Evolutionary conservation across 2,797 vertebrate species (phyloP), one percentile per base, ranked within the genome.

Genomic region (Enteromius paludinosus): DNA sequence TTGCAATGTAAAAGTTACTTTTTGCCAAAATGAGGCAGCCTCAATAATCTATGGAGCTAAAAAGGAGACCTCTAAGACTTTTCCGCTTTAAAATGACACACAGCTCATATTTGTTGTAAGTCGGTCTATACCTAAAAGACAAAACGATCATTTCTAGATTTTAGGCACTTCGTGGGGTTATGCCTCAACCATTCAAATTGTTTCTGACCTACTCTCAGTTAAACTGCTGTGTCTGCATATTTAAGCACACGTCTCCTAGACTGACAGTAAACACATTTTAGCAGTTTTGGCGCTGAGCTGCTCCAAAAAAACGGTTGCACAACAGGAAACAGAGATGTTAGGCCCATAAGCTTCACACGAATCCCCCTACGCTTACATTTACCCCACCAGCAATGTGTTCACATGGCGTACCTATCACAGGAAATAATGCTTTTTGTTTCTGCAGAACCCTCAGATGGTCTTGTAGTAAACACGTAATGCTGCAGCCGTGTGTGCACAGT

Each of bases 291-390:
- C 28, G 18, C 47, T 47, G 33, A 18, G 49, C 14, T 47, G 18
- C 43, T 64, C 0, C 11, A 49, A 35, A 59, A 49, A 73, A 73
- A 72, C 10, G 15, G 10, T 65, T 65, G 30, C 69, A 65, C 2
- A 81, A 81, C 59, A 73, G 79, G 79, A 81, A 73, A 73, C 30
- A 1, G 14, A 62, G 56, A 81, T 7, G 33, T 18, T 43, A 41
- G 30, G 56, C 43, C 79, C 20, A 64, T 28, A n/a, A 28, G 14
- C 38, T 49, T 49, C 25, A 62, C 28, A 38, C 0, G 3, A 12
- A 43, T 62, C 54, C 69, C 41, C 6, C 43, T n/a, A 45, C 54
- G 9, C 35, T 69, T 52, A 18, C 38, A 15, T 33, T n/a, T 3
- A 0, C 38, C 41, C 25, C 15, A n/a, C n/a, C 49, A n/a, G 10